Conservation (phyloP, 37 sponge, comb jelly and placozoan species). For the Halisarca cf. caerulea region DNA sequence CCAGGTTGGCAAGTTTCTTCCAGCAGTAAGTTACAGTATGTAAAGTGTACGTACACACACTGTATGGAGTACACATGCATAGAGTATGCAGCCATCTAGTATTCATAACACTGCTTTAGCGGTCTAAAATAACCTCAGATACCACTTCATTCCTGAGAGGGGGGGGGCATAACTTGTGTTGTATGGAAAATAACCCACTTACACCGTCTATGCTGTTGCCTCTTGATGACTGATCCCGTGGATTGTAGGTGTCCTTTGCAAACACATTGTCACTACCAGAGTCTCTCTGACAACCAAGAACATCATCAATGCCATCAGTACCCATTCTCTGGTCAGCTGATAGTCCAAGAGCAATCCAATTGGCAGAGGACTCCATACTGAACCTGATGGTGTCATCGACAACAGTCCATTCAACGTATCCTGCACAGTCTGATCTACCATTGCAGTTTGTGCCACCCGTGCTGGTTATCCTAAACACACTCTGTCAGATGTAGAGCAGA, state of each 20-base stretch:
- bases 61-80: too few relatives aligned
- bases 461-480: too few relatives aligned
- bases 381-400: neutral
- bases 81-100: too few relatives aligned
- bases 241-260: slow-evolving; percentile 28
- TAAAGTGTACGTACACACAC: too few relatives aligned
- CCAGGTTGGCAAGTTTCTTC: too few relatives aligned
- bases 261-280: neutral
- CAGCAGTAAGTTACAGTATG: too few relatives aligned
- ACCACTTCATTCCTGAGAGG: too few relatives aligned
- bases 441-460: too few relatives aligned
- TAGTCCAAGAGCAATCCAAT: slow-evolving; percentile 72
- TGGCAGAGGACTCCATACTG: neutral
- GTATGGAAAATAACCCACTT: neutral
- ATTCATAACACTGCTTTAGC: too few relatives aligned
- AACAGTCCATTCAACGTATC: neutral
- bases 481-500: too few relatives aligned
- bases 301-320: slow-evolving; percentile 20
- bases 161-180: too few relatives aligned
- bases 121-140: neutral
- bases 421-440: neutral
- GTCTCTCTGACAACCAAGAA: slow-evolving; percentile 28
- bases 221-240: slow-evolving; percentile 3
- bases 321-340: slow-evolving; percentile 34
- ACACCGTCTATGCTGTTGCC: neutral